A percentile compares a stretch with the other conserved stretches of the same genome.
Conservation (phyloP, 2,888 invertebrate genomes). For the Andrena praecox region DNA sequence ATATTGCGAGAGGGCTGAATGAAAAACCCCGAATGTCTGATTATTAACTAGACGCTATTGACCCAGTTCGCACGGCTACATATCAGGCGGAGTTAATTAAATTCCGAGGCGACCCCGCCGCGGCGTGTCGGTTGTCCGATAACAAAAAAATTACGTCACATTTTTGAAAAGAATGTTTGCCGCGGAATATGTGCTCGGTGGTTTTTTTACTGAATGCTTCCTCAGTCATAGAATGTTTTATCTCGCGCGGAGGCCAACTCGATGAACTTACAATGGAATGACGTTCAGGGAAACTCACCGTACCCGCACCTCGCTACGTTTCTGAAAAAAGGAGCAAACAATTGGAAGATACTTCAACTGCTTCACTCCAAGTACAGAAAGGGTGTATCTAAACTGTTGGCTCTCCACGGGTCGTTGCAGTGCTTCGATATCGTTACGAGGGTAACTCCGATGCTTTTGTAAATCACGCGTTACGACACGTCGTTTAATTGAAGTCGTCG, state of each 20-base stretch:
- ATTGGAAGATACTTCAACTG: neutral
- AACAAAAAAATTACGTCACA: neutral
- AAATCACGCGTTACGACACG: constrained; percentile 20
- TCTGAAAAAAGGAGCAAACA: constrained; percentile 1
- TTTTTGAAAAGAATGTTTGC: neutral
- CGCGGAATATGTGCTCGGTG: no score
- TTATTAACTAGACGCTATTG: constrained; percentile 11
- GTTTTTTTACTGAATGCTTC: no score
- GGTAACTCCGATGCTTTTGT: neutral
- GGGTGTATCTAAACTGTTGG: neutral
- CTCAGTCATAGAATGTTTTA: neutral
- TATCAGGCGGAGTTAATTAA: constrained; percentile 6
- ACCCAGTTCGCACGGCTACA: neutral
- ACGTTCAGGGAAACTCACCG: neutral
- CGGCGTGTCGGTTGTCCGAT: neutral
- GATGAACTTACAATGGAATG: neutral
- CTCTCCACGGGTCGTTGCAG: neutral
- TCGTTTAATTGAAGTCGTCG: constrained; percentile 57
- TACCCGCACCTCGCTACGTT: neutral
- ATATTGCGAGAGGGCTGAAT: constrained; percentile 14
- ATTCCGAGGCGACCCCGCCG: neutral
- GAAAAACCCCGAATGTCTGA: constrained; percentile 4
- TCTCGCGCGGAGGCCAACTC: neutral
- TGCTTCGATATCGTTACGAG: neutral
- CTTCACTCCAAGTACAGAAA: neutral